Evolutionary conservation across 2,888 invertebrate species (phyloP).

Genomic region (Phalera bucephala): DNA sequence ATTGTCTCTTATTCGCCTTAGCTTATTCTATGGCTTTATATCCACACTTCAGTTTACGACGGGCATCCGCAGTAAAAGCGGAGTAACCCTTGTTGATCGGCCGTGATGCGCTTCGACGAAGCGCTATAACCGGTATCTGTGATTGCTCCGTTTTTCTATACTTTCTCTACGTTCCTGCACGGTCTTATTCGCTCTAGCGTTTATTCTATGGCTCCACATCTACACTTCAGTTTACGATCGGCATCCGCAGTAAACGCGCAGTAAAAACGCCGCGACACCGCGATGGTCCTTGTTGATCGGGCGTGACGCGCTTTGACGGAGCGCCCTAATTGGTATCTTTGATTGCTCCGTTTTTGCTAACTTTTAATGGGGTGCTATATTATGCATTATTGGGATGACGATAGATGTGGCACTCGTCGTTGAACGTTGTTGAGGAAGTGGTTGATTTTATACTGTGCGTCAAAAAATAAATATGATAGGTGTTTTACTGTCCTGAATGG

Average conservation of each 20-base stretch:
- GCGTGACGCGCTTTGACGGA: slow-evolving; percentile 4
- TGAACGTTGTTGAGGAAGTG: no score
- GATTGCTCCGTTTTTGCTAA: slow-evolving; percentile 1
- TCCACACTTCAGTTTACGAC: no score
- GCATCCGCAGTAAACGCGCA: slow-evolving; percentile 55
- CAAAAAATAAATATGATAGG: no score
- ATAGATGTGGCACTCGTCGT: not conserved
- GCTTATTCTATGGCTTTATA: no score
- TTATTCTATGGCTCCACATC: slow-evolving; percentile 11
- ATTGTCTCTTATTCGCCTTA: not conserved
- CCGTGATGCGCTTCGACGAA: slow-evolving; percentile 3
- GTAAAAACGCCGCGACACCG: slow-evolving; percentile 31
- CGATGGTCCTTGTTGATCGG: slow-evolving; percentile 3
- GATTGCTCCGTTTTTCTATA: slow-evolving; percentile 1
- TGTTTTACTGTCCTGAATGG: no score
- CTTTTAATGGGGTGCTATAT: slow-evolving; percentile 2
- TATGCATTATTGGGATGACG: not conserved
- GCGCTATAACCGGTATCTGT: slow-evolving; percentile 6
- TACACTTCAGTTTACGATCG: slow-evolving; percentile 31
- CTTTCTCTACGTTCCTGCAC: no score
- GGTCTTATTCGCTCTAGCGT: not conserved
- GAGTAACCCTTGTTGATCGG: slow-evolving; percentile 3
- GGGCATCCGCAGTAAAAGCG: no score
- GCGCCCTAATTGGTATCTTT: slow-evolving; percentile 7
- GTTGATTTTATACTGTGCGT: no score